Evolutionary conservation across 2,113 vertebrate species (phyloP).

Genomic region (Aepyceros melampus): DNA sequence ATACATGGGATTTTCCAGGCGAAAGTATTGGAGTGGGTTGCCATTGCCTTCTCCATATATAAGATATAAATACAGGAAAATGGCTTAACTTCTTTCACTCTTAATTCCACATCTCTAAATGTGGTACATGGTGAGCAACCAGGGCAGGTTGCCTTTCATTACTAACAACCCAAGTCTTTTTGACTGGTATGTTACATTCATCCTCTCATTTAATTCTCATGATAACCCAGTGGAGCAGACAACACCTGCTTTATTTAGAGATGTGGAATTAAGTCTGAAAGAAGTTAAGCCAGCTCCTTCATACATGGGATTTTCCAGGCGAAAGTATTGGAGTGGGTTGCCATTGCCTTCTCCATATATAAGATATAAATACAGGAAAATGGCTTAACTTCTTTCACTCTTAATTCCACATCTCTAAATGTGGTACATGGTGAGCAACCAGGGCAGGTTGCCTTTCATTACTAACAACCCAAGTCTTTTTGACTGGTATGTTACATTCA

Average conservation of each 20-base stretch:
- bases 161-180: neutral
- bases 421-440: neutral
- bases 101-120: too few relatives aligned
- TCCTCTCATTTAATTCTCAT: neutral
- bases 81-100: too few relatives aligned
- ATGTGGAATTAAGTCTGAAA: neutral
- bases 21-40: too few relatives aligned
- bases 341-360: too few relatives aligned
- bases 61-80: too few relatives aligned
- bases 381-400: too few relatives aligned
- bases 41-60: too few relatives aligned
- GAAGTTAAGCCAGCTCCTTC: neutral
- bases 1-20: too few relatives aligned
- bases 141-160: neutral
- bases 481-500: neutral
- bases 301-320: too few relatives aligned
- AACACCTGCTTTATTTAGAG: neutral
- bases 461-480: neutral
- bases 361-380: too few relatives aligned
- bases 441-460: neutral
- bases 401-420: too few relatives aligned
- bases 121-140: neutral
- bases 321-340: too few relatives aligned
- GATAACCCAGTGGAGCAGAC: neutral
- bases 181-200: neutral